These are phyloP conservation scores for Euura saliciscinereae DNA, from an alignment of 1,140 invertebrate genomes.

Conservation along the genomic window DNA sequence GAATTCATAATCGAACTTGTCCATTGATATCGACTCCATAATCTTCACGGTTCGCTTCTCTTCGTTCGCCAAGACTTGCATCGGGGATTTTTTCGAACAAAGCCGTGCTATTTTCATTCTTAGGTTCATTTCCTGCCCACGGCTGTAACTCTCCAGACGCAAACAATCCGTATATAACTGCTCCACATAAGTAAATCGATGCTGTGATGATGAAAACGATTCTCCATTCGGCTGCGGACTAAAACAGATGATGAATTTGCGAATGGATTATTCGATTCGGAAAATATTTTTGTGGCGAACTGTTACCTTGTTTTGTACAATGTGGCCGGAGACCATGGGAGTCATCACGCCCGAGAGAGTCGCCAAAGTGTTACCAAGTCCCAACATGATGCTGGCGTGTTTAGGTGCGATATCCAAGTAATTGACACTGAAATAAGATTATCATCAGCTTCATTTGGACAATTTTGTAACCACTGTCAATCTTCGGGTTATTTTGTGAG, in stretches of 20 bases:
- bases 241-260: conserved; percentile 17
- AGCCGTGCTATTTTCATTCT: conserved; percentile 36
- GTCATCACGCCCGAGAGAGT: conserved; percentile 88
- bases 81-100: no score
- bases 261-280: no score
- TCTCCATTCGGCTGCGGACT: conserved; percentile 80
- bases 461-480: no score
- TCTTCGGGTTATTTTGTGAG: no score
- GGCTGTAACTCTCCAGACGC: conserved; percentile 80
- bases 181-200: conserved; percentile 77
- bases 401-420: conserved; percentile 87
- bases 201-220: conserved; percentile 84
- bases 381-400: conserved; percentile 84
- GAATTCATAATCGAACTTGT: no score
- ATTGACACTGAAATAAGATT: conserved; percentile 72
- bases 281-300: no score
- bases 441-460: conserved; percentile 40
- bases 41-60: no score
- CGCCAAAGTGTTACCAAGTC: conserved; percentile 86
- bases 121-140: conserved; percentile 68
- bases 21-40: no score
- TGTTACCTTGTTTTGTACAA: conserved; percentile 72
- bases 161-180: conserved; percentile 77
- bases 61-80: no score
- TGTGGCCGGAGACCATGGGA: conserved; percentile 77